Conservation (phyloP, 2,113 vertebrate species). For the Saccopteryx bilineata region DNA sequence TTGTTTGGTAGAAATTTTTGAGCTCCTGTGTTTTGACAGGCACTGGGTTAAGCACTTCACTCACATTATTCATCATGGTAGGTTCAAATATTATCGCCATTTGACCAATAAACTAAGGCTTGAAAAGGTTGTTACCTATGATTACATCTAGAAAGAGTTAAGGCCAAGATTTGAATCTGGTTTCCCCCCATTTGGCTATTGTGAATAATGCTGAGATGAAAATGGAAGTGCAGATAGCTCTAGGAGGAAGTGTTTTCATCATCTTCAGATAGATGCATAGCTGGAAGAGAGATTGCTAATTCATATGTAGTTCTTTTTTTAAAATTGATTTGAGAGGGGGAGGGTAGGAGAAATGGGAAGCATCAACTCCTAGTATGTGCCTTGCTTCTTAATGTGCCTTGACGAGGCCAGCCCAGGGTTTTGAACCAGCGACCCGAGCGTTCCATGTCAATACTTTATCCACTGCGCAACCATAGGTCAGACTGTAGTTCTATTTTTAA, state of each 20-base stretch:
- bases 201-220: neutral
- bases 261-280: neutral
- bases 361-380: too few species aligned
- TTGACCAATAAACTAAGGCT: neutral
- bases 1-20: neutral
- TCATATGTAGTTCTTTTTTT: neutral
- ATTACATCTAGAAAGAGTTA: neutral
- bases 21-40: neutral
- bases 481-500: neutral
- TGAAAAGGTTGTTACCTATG: neutral
- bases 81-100: neutral
- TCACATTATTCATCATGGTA: neutral
- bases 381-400: too few species aligned
- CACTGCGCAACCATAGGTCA: too few species aligned
- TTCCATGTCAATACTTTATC: too few species aligned
- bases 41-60: neutral
- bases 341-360: too few species aligned
- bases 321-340: too few species aligned
- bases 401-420: too few species aligned
- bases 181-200: neutral
- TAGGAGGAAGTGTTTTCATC: neutral
- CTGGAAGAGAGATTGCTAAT: neutral
- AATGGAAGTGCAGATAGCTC: neutral
- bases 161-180: constrained; percentile 1
- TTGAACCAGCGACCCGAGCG: too few species aligned